phyloP scores from a whole-genome alignment of 2,888 invertebrate genomes.

The Thereva unica region DNA sequence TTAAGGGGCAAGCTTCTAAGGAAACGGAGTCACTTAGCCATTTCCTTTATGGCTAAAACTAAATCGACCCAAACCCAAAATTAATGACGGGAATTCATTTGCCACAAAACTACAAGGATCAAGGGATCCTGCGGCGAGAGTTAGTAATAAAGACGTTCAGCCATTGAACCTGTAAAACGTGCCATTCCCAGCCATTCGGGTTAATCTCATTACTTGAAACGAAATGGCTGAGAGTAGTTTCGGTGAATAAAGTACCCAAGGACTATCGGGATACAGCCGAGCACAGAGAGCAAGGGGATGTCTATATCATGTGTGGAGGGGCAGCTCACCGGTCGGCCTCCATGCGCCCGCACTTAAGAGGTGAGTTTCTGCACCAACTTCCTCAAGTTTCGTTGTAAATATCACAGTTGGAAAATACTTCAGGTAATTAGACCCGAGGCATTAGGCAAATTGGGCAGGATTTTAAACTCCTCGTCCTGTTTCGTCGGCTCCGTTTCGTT shows the following conservation, averaged over 20 bases:
- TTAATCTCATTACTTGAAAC: conserved; percentile 38
- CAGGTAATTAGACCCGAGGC: conserved; percentile 28
- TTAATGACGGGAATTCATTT: conserved; percentile 41
- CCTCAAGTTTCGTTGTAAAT: conserved; percentile 6
- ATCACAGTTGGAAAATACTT: conserved; percentile 23
- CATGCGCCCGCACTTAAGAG: conserved; percentile 17
- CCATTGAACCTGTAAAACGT: conserved; percentile 40
- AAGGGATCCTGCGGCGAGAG: conserved; percentile 30
- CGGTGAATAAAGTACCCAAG: conserved; percentile 7
- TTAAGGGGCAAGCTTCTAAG: conserved; percentile 29
- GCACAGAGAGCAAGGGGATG: too few species aligned
- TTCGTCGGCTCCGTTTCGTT: conserved; percentile 1
- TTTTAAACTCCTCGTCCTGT: conserved; percentile 20
- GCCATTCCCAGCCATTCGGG: conserved; percentile 37
- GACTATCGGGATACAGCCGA: conserved; percentile 17
- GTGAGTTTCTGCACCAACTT: conserved; percentile 5
- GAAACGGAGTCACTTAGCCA: conserved; percentile 38
- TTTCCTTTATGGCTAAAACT: conserved; percentile 41
- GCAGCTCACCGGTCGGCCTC: too few species aligned
- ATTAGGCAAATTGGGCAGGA: conserved; percentile 30
- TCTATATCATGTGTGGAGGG: too few species aligned
- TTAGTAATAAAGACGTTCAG: conserved; percentile 39
- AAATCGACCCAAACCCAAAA: conserved; percentile 41
- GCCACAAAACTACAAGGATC: conserved; percentile 35
- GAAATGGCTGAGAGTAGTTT: conserved; percentile 36